Percentiles rank a stretch among this genome's conserved stretches.
These are phyloP conservation scores for Ophion ellenae DNA, from an alignment of 2,888 invertebrate genomes.

Conservation along the genomic window DNA sequence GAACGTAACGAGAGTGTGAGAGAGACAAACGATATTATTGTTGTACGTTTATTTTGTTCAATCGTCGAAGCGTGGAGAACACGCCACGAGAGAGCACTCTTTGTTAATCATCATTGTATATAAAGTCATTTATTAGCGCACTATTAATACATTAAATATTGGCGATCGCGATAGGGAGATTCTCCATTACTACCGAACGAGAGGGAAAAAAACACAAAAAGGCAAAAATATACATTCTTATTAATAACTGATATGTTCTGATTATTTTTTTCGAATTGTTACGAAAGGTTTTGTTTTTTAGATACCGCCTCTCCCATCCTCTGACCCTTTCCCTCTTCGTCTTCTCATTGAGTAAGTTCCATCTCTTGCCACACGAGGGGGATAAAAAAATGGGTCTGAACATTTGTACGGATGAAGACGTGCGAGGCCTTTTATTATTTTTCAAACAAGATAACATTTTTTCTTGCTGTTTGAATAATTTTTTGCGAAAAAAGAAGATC, in stretches of 20 bases:
- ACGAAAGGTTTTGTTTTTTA: not conserved
- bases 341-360: constrained; percentile 20
- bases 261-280: constrained; percentile 7
- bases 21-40: constrained; percentile 70
- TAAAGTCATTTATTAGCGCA: constrained; percentile 82
- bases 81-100: constrained; percentile 69
- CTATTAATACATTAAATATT: constrained; percentile 80
- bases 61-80: constrained; percentile 56
- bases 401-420: not conserved
- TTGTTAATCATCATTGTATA: constrained; percentile 83
- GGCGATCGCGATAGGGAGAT: constrained; percentile 78
- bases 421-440: too few species aligned
- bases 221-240: constrained; percentile 81
- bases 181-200: constrained; percentile 81
- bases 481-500: too few species aligned
- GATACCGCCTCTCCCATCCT: not conserved
- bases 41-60: constrained; percentile 71
- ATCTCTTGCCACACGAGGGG: constrained; percentile 40
- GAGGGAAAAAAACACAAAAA: constrained; percentile 70
- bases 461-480: too few species aligned
- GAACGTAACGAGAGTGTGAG: constrained; percentile 27
- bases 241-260: constrained; percentile 73
- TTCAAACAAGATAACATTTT: too few species aligned
- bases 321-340: not conserved
- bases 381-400: not conserved